Conservation (phyloP, 2,888 invertebrate species). For the Embidobia sp. region DNA sequence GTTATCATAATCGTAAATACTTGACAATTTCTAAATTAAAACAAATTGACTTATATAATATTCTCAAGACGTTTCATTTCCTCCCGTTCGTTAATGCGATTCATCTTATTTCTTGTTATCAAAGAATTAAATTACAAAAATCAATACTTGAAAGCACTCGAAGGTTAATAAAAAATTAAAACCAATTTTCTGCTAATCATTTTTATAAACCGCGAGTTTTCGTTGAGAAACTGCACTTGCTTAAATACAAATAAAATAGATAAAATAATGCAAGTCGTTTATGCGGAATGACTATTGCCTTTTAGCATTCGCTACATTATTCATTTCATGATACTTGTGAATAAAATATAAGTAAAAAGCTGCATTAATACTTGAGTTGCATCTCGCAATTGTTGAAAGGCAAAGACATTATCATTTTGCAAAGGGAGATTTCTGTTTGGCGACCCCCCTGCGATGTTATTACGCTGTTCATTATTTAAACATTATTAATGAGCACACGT, state of each 20-base stretch:
- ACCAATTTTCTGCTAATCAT: too few relatives aligned
- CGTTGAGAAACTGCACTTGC: too few relatives aligned
- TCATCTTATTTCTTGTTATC: too few relatives aligned
- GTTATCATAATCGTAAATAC: too few relatives aligned
- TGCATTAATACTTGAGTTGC: slow-evolving; percentile 6
- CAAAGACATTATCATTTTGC: background rate
- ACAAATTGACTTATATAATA: too few relatives aligned
- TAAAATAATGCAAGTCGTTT: slow-evolving; percentile 11
- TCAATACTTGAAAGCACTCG: too few relatives aligned
- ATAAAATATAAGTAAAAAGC: slow-evolving; percentile 28
- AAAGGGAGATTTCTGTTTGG: background rate
- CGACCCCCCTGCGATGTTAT: background rate
- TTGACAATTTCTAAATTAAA: too few relatives aligned
- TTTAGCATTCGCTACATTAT: slow-evolving; percentile 27
- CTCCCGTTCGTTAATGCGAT: too few relatives aligned
- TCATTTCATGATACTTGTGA: slow-evolving; percentile 23
- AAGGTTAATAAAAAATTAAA: too few relatives aligned
- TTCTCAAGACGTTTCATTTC: too few relatives aligned
- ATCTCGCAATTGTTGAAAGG: slow-evolving; percentile 25
- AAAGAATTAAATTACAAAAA: too few relatives aligned
- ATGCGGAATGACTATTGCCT: slow-evolving; percentile 28
- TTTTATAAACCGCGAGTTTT: too few relatives aligned
- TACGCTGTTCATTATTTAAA: background rate
- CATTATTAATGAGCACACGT: background rate
- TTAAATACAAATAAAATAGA: background rate